These are phyloP conservation scores for Ditula angustiorana DNA, from an alignment of 2,888 invertebrate genomes.

Conservation along the genomic window DNA sequence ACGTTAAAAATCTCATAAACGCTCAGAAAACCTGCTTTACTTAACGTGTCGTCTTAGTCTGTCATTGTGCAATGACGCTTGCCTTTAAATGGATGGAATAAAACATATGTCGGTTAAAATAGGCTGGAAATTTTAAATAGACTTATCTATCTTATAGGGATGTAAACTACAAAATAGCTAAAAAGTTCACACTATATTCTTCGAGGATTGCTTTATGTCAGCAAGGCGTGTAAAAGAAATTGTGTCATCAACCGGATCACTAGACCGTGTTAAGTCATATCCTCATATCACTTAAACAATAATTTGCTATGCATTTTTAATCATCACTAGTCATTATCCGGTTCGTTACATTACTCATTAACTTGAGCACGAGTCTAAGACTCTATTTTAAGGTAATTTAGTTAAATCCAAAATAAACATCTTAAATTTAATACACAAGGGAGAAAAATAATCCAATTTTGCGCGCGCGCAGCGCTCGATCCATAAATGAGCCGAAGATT, in stretches of 20 bases:
- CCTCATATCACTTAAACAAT: slow-evolving; percentile 68
- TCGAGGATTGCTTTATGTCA: no score
- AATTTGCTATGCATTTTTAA: slow-evolving; percentile 60
- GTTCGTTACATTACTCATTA: slow-evolving; percentile 72
- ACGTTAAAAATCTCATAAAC: no score
- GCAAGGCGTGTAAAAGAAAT: no score
- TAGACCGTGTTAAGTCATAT: slow-evolving; percentile 64
- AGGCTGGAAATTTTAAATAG: no score
- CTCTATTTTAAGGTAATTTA: slow-evolving; percentile 50
- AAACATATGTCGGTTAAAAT: no score
- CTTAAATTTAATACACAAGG: slow-evolving; percentile 44
- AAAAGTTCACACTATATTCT: no score
- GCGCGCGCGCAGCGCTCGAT: slow-evolving; percentile 52
- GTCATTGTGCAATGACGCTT: no score
- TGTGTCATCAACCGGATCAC: slow-evolving; percentile 65
- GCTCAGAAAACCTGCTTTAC: no score
- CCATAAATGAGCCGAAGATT: slow-evolving; percentile 70
- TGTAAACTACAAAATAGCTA: no score
- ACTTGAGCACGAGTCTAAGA: slow-evolving; percentile 50
- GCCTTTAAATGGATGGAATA: no score
- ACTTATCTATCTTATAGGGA: no score
- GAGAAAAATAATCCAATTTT: slow-evolving; percentile 43
- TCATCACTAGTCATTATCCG: slow-evolving; percentile 72
- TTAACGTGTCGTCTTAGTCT: no score
- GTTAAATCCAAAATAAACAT: slow-evolving; percentile 41